Evolutionary conservation across 2,113 vertebrate species (phyloP).

Genomic region (Acanthisitta chloris): DNA sequence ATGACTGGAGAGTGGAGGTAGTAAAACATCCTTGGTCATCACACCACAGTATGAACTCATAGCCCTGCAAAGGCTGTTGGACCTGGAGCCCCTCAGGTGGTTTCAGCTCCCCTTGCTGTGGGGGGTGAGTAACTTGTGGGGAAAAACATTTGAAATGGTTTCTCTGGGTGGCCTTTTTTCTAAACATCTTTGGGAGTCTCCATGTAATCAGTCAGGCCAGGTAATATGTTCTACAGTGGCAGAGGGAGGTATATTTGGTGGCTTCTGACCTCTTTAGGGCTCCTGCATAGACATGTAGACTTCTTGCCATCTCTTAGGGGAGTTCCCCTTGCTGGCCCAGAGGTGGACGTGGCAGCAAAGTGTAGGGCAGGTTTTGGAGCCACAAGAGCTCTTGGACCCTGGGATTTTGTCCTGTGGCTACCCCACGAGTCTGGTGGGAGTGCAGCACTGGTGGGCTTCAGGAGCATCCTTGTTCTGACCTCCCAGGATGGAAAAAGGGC

Average conservation of each 20-base stretch:
- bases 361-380: background rate
- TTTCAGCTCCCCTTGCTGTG: background rate
- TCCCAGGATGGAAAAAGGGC: background rate
- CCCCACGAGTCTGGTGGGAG: background rate
- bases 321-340: background rate
- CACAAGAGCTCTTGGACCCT: accelerated
- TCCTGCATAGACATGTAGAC: background rate
- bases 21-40: background rate
- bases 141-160: background rate
- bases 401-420: background rate
- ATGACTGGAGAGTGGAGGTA: accelerated
- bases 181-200: background rate
- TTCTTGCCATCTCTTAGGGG: background rate
- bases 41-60: background rate
- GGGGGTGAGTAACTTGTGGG: background rate
- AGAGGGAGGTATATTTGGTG: background rate
- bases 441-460: background rate
- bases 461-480: background rate
- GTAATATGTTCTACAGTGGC: background rate
- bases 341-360: background rate
- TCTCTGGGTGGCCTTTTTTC: background rate
- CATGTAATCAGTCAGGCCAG: background rate
- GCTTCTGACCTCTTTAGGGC: background rate
- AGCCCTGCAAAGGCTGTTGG: background rate
- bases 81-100: background rate